These are phyloP conservation scores for Dasypus novemcinctus DNA, from an alignment of 2,113 vertebrate genomes.

Conservation along the genomic window DNA sequence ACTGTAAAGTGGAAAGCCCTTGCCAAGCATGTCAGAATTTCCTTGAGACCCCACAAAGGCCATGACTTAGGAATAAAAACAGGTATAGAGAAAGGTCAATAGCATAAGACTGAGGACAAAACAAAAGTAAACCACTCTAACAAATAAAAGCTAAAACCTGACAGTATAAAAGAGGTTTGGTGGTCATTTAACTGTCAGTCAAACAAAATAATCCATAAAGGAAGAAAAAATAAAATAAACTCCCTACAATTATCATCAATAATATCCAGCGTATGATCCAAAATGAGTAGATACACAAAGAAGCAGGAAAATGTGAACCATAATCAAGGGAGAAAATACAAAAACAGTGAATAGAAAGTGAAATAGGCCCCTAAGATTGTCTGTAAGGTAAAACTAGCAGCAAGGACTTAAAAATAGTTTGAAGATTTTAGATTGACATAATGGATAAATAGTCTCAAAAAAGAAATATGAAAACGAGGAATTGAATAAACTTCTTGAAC, in stretches of 20 bases:
- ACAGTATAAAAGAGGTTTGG: not conserved
- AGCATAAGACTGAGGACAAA: not conserved
- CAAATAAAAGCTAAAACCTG: slow-evolving; percentile 1
- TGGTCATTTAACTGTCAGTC: not conserved
- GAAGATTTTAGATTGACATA: not conserved
- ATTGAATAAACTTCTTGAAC: not conserved
- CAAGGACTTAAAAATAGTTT: not conserved
- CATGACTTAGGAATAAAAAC: not conserved
- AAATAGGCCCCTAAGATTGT: not conserved
- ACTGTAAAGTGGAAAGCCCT: not conserved
- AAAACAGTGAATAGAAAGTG: not conserved
- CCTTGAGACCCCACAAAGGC: not conserved
- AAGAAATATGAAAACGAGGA: not conserved
- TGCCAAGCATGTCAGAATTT: not conserved
- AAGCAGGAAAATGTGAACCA: not conserved
- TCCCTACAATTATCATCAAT: not conserved
- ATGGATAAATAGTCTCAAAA: not conserved
- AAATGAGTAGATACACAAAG: not conserved
- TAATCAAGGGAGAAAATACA: not conserved
- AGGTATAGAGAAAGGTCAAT: not conserved
- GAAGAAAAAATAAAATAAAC: not conserved
- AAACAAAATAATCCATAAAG: not conserved
- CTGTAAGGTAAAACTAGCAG: not conserved
- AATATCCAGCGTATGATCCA: not conserved
- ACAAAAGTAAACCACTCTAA: not conserved